Conservation (phyloP, 2,113 vertebrate species). For the Pterocles burchelli region DNA sequence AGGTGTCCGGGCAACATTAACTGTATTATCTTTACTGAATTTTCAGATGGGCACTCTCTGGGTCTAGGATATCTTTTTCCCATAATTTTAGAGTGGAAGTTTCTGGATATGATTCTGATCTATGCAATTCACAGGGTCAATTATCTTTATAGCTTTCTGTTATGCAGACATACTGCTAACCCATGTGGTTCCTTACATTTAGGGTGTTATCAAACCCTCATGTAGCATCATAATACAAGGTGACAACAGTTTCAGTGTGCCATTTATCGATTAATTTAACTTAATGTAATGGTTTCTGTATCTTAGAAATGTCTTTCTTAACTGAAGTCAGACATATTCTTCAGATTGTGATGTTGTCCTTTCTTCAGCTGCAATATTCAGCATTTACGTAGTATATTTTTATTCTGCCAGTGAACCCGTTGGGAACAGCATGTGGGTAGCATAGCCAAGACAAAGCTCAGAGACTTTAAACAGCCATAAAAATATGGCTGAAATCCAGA, state of each 20-base stretch:
- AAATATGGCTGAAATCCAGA: constrained; percentile 41
- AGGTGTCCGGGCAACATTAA: background rate
- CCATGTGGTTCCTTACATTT: background rate
- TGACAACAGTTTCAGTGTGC: background rate
- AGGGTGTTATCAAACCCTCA: background rate
- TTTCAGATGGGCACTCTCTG: background rate
- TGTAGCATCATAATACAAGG: background rate
- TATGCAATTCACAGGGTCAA: background rate
- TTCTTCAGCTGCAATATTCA: background rate
- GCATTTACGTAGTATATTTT: background rate
- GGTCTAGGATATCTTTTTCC: background rate
- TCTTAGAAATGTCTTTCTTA: background rate
- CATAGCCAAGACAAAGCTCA: background rate
- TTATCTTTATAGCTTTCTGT: background rate
- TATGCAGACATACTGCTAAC: background rate
- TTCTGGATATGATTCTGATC: background rate
- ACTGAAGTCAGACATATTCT: background rate
- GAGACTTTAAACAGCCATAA: background rate
- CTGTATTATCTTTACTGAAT: background rate
- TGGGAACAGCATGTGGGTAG: constrained; percentile 29
- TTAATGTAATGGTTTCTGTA: background rate
- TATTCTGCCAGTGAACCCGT: background rate
- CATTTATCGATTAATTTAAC: background rate
- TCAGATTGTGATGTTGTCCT: background rate
- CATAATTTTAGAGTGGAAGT: background rate